These are phyloP conservation scores for Cantharis nigra DNA, from an alignment of 2,888 invertebrate genomes.

Conservation along the genomic window DNA sequence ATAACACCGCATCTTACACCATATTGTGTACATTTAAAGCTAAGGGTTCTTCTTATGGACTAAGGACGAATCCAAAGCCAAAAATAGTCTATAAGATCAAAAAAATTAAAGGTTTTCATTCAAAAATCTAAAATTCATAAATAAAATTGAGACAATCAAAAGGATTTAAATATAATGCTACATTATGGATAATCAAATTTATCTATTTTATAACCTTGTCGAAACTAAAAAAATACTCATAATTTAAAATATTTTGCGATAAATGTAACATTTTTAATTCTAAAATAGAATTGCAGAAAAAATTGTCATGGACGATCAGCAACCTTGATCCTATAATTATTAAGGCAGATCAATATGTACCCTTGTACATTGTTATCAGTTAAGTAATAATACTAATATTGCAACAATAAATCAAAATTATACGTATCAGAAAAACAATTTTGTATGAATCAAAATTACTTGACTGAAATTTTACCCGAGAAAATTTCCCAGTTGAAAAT, in stretches of 20 bases:
- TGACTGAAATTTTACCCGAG: no score
- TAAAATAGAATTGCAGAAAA: slow-evolving; percentile 10
- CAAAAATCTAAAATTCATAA: neutral
- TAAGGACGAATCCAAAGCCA: neutral
- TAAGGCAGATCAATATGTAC: slow-evolving; percentile 9
- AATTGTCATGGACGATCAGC: slow-evolving; percentile 35
- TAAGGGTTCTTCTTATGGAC: neutral
- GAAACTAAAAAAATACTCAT: neutral
- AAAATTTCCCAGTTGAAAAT: no score
- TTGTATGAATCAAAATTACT: no score
- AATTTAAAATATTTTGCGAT: neutral
- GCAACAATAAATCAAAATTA: neutral
- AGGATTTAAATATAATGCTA: neutral
- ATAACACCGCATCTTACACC: neutral
- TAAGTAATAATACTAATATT: slow-evolving; percentile 10
- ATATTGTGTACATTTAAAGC: no score
- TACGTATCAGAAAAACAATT: neutral
- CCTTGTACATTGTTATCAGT: slow-evolving; percentile 18
- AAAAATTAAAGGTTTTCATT: neutral
- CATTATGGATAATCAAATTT: neutral
- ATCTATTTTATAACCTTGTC: neutral
- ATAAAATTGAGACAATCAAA: neutral
- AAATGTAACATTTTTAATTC: neutral
- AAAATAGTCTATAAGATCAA: neutral
- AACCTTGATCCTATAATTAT: slow-evolving; percentile 39